A percentile compares a stretch with the other conserved stretches of the same genome.
Evolutionary conservation across 2,113 vertebrate species (phyloP).

Genomic region (Damaliscus lunatus): DNA sequence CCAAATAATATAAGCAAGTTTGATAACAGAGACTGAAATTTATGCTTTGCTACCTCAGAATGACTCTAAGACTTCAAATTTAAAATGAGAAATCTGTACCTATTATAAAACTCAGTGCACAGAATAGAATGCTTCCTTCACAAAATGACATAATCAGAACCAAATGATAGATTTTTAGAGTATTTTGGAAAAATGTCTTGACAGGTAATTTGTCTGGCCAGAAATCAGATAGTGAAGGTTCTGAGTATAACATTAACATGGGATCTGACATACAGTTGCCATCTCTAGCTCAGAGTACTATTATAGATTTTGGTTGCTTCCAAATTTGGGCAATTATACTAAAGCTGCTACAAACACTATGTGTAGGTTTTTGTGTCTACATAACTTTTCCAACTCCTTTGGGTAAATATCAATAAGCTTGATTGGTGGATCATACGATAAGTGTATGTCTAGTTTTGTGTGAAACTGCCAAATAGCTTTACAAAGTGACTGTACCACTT

Average conservation of each 20-base stretch:
- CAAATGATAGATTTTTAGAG: constrained; percentile 91
- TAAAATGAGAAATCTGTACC: constrained; percentile 80
- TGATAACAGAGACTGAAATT: constrained; percentile 72
- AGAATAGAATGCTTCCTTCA: constrained; percentile 85
- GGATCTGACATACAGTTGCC: constrained; percentile 80
- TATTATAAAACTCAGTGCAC: constrained; percentile 85
- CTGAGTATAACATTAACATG: constrained; percentile 79
- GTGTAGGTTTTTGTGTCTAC: neutral
- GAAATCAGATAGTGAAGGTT: constrained; percentile 81
- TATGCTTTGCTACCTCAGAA: constrained; percentile 75
- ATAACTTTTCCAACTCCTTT: neutral
- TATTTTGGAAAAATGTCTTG: constrained; percentile 90
- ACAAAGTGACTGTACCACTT: neutral
- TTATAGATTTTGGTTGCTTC: constrained; percentile 80
- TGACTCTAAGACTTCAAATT: constrained; percentile 79
- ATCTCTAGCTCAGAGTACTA: constrained; percentile 82
- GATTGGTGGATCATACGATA: neutral
- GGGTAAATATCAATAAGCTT: neutral
- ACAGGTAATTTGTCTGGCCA: constrained; percentile 85
- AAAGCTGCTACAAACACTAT: neutral
- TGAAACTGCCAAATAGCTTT: neutral
- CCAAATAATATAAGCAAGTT: constrained; percentile 81
- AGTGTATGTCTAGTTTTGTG: neutral
- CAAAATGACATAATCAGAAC: constrained; percentile 90
- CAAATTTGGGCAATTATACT: neutral